phyloP scores from a whole-genome alignment of 2,888 invertebrate genomes.

The Agonum fuliginosum region DNA sequence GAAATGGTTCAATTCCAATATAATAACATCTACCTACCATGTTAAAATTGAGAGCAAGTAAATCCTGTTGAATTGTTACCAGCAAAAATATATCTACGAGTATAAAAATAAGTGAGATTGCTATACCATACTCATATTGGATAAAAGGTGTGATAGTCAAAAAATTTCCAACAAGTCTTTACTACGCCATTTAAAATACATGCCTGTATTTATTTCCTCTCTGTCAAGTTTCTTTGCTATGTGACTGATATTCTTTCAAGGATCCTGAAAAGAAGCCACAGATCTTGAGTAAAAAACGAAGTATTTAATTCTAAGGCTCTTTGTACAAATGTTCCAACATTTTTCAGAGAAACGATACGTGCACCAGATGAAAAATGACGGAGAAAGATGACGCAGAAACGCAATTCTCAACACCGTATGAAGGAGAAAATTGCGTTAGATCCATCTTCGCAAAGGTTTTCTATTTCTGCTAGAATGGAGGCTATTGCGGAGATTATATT shows the following conservation, averaged over 20 bases:
- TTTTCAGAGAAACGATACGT: constrained; percentile 37
- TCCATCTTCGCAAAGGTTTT: constrained; percentile 35
- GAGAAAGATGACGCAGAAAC: constrained; percentile 1
- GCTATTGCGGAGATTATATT: constrained; percentile 34
- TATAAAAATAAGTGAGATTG: too few relatives aligned
- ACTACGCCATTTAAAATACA: not conserved
- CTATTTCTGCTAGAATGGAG: constrained; percentile 17
- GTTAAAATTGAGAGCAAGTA: too few relatives aligned
- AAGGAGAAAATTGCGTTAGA: constrained; percentile 37
- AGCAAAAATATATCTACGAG: too few relatives aligned
- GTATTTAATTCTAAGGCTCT: constrained; percentile 24
- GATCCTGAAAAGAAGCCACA: not conserved
- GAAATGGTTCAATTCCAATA: too few relatives aligned
- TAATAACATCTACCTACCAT: too few relatives aligned
- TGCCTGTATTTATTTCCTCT: not conserved
- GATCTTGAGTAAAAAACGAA: not conserved
- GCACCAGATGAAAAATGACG: constrained; percentile 46
- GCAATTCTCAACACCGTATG: constrained; percentile 23
- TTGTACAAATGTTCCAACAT: constrained; percentile 18
- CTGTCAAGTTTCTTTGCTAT: not conserved
- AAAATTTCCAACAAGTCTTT: not conserved
- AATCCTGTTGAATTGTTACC: too few relatives aligned
- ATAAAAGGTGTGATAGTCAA: too few relatives aligned
- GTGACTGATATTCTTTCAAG: not conserved
- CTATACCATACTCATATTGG: not conserved